phyloP scores from a whole-genome alignment of 2,797 vertebrate genomes.

The Dryobates pubescens region DNA sequence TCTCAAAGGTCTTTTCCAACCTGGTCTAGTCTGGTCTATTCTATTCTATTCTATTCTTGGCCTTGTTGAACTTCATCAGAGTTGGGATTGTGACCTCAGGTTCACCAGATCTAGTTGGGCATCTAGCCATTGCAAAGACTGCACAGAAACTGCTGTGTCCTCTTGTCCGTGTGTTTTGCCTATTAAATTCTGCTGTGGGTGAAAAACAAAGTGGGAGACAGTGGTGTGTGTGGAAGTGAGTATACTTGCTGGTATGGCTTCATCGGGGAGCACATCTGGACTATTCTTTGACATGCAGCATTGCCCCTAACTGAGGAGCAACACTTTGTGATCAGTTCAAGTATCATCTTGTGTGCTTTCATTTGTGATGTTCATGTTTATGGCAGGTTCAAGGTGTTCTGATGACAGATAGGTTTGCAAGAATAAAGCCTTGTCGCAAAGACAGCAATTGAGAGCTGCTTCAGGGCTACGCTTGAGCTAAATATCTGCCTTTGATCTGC shows the following conservation, averaged over 20 bases:
- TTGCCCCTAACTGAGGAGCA: neutral
- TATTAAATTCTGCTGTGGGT: neutral
- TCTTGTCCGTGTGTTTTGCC: neutral
- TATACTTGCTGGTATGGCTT: neutral
- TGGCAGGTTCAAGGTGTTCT: neutral
- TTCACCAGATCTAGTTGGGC: neutral
- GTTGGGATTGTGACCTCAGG: neutral
- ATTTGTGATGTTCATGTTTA: neutral
- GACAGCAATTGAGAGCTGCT: slow-evolving; percentile 5
- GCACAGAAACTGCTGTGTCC: neutral
- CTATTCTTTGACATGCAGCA: neutral
- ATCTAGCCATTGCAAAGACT: neutral
- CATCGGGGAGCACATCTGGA: neutral
- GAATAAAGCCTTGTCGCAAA: neutral
- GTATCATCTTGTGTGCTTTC: neutral
- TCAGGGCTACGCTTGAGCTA: neutral
- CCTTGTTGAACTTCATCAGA: neutral
- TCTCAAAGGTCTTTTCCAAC: too few relatives aligned
- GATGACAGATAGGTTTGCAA: neutral
- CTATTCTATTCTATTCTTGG: too few relatives aligned
- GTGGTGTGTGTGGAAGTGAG: neutral
- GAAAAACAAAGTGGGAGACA: neutral
- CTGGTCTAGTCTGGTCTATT: too few relatives aligned
- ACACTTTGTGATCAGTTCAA: neutral
- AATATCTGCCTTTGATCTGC: slow-evolving; percentile 20